Evolutionary conservation across 2,797 vertebrate species (phyloP).

Genomic region (Hemitrygon akajei): DNA sequence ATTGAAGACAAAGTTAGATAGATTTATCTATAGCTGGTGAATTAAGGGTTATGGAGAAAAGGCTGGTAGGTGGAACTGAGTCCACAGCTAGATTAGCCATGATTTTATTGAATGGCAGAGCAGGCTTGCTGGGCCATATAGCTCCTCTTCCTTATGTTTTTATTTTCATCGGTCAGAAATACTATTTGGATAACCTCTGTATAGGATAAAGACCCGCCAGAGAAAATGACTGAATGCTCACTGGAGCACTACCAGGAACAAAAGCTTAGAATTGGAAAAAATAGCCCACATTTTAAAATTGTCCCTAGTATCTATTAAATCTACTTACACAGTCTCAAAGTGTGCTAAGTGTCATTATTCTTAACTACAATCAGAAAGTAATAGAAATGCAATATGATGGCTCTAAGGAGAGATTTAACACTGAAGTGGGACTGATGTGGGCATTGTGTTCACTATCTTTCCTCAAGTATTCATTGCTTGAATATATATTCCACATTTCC

Average conservation of each 20-base stretch:
- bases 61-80: no score
- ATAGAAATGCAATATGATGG: not conserved
- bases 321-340: not conserved
- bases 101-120: no score
- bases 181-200: not conserved
- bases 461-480: not conserved
- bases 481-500: not conserved
- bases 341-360: not conserved
- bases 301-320: not conserved
- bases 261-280: not conserved
- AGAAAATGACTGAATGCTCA: not conserved
- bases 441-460: not conserved
- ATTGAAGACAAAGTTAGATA: no score
- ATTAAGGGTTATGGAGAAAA: no score
- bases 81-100: no score
- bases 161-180: not conserved
- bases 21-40: no score
- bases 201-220: not conserved
- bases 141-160: no score
- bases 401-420: not conserved
- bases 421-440: not conserved
- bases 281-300: not conserved
- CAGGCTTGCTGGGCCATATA: no score
- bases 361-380: not conserved
- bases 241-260: not conserved